Evolutionary conservation across 2,888 invertebrate species (phyloP).

Genomic region (Alitta virens): DNA sequence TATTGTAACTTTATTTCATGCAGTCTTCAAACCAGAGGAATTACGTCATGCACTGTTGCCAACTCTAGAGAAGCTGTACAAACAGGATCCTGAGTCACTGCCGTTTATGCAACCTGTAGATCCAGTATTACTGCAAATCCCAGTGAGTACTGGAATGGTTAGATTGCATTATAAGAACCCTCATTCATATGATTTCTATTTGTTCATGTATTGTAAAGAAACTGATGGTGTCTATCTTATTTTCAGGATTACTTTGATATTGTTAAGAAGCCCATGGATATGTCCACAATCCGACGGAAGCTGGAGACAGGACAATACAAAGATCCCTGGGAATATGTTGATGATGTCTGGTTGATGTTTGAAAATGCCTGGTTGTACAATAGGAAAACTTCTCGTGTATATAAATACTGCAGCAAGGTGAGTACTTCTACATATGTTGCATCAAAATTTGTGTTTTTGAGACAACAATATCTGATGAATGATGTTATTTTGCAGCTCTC

Average conservation of each 20-base stretch:
- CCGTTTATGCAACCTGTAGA: slow-evolving; percentile 98
- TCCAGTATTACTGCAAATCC: slow-evolving; percentile 61
- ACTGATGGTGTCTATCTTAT: too few species aligned
- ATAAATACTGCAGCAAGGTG: slow-evolving; percentile 97
- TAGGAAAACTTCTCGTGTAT: slow-evolving; percentile 94
- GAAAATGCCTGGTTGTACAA: slow-evolving; percentile 99
- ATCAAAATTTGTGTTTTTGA: too few species aligned
- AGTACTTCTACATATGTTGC: too few species aligned
- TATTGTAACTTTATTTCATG: too few species aligned
- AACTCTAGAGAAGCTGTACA: slow-evolving; percentile 86
- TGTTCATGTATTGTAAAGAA: too few species aligned
- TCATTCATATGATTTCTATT: too few species aligned
- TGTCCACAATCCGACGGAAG: slow-evolving; percentile 90
- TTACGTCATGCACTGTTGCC: slow-evolving; percentile 88
- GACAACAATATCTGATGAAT: too few species aligned
- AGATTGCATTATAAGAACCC: too few species aligned
- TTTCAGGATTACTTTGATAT: slow-evolving; percentile 93
- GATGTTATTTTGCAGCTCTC: slow-evolving; percentile 89
- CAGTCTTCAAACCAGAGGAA: slow-evolving; percentile 68
- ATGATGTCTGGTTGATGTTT: slow-evolving; percentile 99
- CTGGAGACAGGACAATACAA: slow-evolving; percentile 89
- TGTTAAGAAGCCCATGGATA: slow-evolving; percentile 93
- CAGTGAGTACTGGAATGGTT: slow-evolving; percentile 29
- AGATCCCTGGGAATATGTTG: slow-evolving; percentile 98
- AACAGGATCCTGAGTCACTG: slow-evolving; percentile 91